Percentiles rank a stretch among this genome's conserved stretches.
phyloP scores from a whole-genome alignment of 1,140 invertebrate genomes.

The Holotrichia oblita region DNA sequence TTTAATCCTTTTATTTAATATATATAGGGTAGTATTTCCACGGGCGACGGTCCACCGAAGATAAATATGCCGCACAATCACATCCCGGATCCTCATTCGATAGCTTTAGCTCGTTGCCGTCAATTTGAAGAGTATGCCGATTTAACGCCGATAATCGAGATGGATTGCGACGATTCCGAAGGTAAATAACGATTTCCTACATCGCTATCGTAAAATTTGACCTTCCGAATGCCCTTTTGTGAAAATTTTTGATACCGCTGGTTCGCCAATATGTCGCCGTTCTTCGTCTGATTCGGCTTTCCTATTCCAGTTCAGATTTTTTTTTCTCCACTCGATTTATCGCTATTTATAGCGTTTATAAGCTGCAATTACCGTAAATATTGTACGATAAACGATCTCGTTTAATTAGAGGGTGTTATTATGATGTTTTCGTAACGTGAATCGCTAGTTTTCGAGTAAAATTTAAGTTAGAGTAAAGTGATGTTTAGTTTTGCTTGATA shows the following conservation, averaged over 20 bases:
- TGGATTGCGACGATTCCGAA: conserved; percentile 40
- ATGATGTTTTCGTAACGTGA: not conserved
- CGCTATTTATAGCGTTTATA: not conserved
- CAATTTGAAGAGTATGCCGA: conserved; percentile 46
- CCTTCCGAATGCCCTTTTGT: not conserved
- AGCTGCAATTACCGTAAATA: not conserved
- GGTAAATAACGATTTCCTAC: conserved; percentile 20
- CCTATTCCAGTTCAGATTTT: not conserved
- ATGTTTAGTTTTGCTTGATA: not conserved
- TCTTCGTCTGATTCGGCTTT: conserved; percentile 22
- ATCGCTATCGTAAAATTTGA: not conserved
- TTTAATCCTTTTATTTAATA: no score
- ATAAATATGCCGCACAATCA: conserved; percentile 63
- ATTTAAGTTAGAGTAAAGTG: not conserved
- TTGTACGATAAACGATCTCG: not conserved
- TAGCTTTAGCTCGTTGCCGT: conserved; percentile 58
- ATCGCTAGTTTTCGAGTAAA: not conserved
- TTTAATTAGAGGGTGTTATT: not conserved
- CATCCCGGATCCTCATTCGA: conserved; percentile 60
- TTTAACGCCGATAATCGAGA: not conserved
- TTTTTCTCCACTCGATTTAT: not conserved
- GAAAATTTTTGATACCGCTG: conserved; percentile 17
- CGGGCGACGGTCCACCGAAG: conserved; percentile 56
- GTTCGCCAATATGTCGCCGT: conserved; percentile 33
- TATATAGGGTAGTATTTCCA: conserved; percentile 60